Evolutionary conservation across 2,888 invertebrate species (phyloP), one percentile per base, ranked within the genome.

Genomic region (Catocala fraxini): DNA sequence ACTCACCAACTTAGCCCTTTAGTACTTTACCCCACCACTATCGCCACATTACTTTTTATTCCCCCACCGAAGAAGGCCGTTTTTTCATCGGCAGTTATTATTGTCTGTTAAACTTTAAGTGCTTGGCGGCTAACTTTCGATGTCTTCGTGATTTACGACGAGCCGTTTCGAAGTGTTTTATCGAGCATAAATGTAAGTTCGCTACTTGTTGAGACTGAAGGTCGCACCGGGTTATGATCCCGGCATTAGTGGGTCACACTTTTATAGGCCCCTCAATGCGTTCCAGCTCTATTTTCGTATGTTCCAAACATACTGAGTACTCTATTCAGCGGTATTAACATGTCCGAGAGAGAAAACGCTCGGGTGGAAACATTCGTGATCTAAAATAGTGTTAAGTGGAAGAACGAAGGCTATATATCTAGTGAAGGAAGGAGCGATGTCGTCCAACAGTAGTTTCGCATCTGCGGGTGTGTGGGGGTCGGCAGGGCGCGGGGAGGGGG

Each of bases 21-120:
- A 86, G 83, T 63, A 63, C 63, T 58, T 48, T 59, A 55, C 80
- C 83, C 84, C 85, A 76, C 82, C 82, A 90, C 89, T 89, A 90
- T 87, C 84, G 84, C 85, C 88, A 89, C 92, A 91, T 92, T 92
- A 92, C 89, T 92, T 92, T 93, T 92, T 92, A 91, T 91, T 83
- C 86, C 82, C 80, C 76, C 71, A 68, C 77, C 78, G 77, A 79
- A 81, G 83, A 81, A 87, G 88, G 87, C 87, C 88, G 87, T 89
- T 92, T 92, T 93, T 92, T 91, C 90, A 91, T 91, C 70, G 88
- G 79, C 88, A 84, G 91, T 91, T 92, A 93, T 93, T 93, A 93
- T 92, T 92, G 90, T 91, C 92, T 90, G 93, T 93, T 93, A 94
- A 94, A 94, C 86, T 93, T 94, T 93, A 93, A 93, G 93, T 92